phyloP scores from a whole-genome alignment of 92 coral and sea anemone genomes.

The Hydrozoanthus gracilis region DNA sequence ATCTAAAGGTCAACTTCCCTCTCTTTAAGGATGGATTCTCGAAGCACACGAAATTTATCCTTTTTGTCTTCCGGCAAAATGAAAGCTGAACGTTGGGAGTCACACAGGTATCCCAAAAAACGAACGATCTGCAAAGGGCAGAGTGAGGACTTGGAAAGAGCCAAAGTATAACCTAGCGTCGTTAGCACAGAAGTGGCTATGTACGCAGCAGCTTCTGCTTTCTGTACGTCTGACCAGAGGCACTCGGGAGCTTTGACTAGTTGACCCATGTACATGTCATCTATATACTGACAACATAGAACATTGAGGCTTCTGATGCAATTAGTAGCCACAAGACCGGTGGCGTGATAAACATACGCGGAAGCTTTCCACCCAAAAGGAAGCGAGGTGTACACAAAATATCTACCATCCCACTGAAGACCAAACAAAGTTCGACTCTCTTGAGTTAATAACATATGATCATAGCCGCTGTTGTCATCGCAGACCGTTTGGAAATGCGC shows the following conservation, averaged over 20 bases:
- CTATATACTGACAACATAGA: constrained; percentile 70
- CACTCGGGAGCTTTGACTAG: constrained; percentile 51
- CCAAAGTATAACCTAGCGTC: constrained; percentile 71
- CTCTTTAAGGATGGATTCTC: no score
- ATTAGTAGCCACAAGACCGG: constrained; percentile 31
- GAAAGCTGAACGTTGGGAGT: constrained; percentile 61
- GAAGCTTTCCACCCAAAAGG: constrained; percentile 82
- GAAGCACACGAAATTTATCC: constrained; percentile 53
- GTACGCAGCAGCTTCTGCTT: constrained; percentile 69
- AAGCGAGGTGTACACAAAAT: constrained; percentile 43
- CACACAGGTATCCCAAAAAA: constrained; percentile 66
- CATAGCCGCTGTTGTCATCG: constrained; percentile 78
- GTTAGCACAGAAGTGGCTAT: constrained; percentile 60
- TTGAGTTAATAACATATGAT: constrained; percentile 51
- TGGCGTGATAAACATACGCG: constrained; percentile 65
- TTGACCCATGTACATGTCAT: constrained; percentile 71
- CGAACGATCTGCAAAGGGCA: constrained; percentile 62
- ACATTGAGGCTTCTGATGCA: constrained; percentile 51
- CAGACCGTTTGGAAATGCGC: constrained; percentile 65
- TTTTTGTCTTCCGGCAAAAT: constrained; percentile 66
- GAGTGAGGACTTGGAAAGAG: constrained; percentile 41
- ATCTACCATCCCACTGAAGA: constrained; percentile 64
- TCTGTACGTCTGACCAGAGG: no score
- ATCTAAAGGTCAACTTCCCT: no score
- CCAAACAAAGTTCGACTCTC: constrained; percentile 66